Evolutionary conservation across 2,113 vertebrate genomes (phyloP).

Genomic region (Strix aluco): DNA sequence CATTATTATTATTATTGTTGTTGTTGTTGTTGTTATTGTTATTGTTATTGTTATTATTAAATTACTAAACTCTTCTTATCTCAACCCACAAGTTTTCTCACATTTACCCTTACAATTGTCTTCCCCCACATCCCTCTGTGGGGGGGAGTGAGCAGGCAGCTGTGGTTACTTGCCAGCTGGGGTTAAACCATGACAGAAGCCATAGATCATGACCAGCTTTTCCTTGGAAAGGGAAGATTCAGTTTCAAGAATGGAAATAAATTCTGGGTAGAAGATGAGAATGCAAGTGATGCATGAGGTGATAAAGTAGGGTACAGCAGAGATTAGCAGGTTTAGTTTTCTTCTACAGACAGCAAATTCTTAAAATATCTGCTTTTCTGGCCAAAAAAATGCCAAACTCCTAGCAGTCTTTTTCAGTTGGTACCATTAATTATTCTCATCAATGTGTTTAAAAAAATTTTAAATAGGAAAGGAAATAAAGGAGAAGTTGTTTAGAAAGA

Average conservation of each 20-base stretch:
- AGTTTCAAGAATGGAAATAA: background rate
- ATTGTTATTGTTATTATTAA: background rate
- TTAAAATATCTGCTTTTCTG: background rate
- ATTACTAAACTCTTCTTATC: background rate
- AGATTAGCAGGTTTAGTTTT: background rate
- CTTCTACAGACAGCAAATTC: background rate
- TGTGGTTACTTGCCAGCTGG: background rate
- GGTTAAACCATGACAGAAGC: background rate
- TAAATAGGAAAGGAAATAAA: background rate
- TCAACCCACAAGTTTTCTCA: fast-evolving
- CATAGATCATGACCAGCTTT: background rate
- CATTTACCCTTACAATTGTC: background rate
- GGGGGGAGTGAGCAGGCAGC: fast-evolving
- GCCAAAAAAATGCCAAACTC: background rate
- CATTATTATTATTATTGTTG: background rate
- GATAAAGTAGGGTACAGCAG: background rate
- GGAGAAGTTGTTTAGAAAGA: background rate
- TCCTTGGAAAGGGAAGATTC: background rate
- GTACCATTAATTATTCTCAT: background rate
- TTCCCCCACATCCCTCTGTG: background rate
- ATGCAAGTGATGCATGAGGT: background rate
- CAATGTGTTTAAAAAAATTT: background rate
- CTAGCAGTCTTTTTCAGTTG: background rate
- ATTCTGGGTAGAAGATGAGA: background rate
- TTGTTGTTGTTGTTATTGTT: background rate